These are phyloP conservation scores for Torymus tubicola DNA, from an alignment of 2,888 invertebrate species.

Conservation along the genomic window DNA sequence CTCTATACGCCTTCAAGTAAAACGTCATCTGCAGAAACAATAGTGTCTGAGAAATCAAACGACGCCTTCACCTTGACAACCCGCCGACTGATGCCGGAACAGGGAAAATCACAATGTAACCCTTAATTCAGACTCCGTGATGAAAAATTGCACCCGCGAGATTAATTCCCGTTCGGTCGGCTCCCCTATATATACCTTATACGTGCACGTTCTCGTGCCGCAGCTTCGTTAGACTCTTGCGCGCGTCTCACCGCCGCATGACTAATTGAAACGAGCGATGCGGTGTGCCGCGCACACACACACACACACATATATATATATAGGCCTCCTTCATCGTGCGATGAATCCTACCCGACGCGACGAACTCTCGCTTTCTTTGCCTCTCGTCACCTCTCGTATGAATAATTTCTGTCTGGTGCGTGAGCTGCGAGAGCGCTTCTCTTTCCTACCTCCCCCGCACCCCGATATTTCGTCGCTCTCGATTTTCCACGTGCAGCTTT, in stretches of 20 bases:
- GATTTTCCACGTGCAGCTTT: background rate
- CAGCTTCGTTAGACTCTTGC: conserved; percentile 32
- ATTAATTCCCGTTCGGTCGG: conserved; percentile 43
- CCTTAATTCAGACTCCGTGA: background rate
- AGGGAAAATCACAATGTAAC: too few relatives aligned
- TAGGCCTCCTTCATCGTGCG: background rate
- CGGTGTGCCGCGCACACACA: too few relatives aligned
- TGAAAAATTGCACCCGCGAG: conserved; percentile 35
- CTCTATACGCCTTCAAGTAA: too few relatives aligned
- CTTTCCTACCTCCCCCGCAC: background rate
- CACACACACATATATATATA: too few relatives aligned
- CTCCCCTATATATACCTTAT: too few relatives aligned
- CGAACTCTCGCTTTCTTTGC: conserved; percentile 2
- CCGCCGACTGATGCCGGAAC: background rate
- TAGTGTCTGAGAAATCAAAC: background rate
- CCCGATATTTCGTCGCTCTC: conserved; percentile 5
- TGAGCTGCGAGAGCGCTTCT: background rate
- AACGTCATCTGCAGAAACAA: background rate
- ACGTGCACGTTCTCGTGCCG: too few relatives aligned
- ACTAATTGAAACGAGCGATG: conserved; percentile 27
- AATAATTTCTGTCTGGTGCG: conserved; percentile 31
- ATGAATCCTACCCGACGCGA: conserved; percentile 1
- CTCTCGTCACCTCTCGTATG: conserved; percentile 26
- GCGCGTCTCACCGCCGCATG: conserved; percentile 35
- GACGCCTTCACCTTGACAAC: background rate